Evolutionary conservation across 1,140 invertebrate species (phyloP).

Genomic region (Hirudo medicinalis): DNA sequence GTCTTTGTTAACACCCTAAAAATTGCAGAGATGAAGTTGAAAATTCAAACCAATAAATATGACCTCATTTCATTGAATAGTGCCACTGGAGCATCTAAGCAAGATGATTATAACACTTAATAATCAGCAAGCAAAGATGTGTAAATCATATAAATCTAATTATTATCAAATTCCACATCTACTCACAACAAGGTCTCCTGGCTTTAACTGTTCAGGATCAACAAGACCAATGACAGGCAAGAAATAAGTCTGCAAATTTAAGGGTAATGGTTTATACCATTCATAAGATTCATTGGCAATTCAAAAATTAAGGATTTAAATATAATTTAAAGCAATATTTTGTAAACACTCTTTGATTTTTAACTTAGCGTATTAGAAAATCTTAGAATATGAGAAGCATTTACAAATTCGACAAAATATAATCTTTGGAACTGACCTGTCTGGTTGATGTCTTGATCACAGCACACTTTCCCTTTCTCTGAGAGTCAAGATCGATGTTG

Average conservation of each 20-base stretch:
- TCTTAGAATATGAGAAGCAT: background rate
- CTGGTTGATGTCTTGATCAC: conserved; percentile 98
- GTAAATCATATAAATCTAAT: too few relatives aligned
- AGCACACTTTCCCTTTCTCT: conserved; percentile 96
- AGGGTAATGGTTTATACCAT: background rate
- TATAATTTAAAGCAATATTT: too few relatives aligned
- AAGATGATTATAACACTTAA: background rate
- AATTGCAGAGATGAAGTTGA: conserved; percentile 18
- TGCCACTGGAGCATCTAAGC: background rate
- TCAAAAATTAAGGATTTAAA: too few relatives aligned
- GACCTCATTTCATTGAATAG: background rate
- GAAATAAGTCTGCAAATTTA: conserved; percentile 73
- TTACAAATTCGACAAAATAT: conserved; percentile 17
- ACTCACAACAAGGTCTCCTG: conserved; percentile 74
- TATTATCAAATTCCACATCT: background rate
- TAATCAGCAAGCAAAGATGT: background rate
- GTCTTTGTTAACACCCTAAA: conserved; percentile 89
- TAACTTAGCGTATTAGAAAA: background rate
- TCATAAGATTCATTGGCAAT: background rate
- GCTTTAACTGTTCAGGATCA: conserved; percentile 90
- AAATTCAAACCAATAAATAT: conserved; percentile 8
- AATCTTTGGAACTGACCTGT: conserved; percentile 44
- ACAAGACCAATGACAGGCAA: conserved; percentile 95
- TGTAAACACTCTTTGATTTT: too few relatives aligned
- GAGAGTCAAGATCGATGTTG: conserved; percentile 93